Evolutionary conservation across 2,888 invertebrate species (phyloP), one percentile per base, ranked within the genome.

Genomic region (Polyploca ridens): DNA sequence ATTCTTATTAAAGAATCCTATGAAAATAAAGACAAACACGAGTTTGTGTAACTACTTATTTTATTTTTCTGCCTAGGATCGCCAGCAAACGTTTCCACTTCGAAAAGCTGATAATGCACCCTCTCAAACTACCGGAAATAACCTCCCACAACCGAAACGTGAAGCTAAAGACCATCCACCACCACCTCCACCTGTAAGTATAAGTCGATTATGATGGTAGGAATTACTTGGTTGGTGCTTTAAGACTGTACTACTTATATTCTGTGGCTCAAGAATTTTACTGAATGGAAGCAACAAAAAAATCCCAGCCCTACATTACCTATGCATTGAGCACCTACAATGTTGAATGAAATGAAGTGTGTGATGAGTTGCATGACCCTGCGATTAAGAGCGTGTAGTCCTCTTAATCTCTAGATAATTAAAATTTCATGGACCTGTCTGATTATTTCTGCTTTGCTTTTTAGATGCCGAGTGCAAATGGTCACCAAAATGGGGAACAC

Each of bases 171-270:
- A 90, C 64, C 86, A 88, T 66, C 94, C 95, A 46, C 95, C 96
- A 27, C 95, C 96, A 33, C 96, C 96, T 58, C 95, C 95, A 63
- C 95, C 95, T 67, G 96, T 96, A 87, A 93, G 93, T 76, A 16
- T 27, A 61, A n/a, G 59, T 33, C 59, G 62, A 62, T 13, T 62
- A 46, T 44, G 38, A 7, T 10, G 60, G 33, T 44, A 44, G 59
- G 27, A 61, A 64, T 8, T 65, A 49, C 27, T 27, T 27, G 27
- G n/a, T 49, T 14, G 6, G 4, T 4, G 14, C 4, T 44, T 6
- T 13, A n/a, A n/a, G n/a, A n/a, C n/a, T n/a, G n/a, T n/a, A n/a
- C n/a, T n/a, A n/a, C n/a, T n/a, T n/a, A n/a, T 44, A 13, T 5
- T 11, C 13, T 46, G n/a, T n/a, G 14, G 46, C 2, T 46, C 13